phyloP scores from a whole-genome alignment of 2,113 vertebrate genomes.

The Deroptyus accipitrinus region DNA sequence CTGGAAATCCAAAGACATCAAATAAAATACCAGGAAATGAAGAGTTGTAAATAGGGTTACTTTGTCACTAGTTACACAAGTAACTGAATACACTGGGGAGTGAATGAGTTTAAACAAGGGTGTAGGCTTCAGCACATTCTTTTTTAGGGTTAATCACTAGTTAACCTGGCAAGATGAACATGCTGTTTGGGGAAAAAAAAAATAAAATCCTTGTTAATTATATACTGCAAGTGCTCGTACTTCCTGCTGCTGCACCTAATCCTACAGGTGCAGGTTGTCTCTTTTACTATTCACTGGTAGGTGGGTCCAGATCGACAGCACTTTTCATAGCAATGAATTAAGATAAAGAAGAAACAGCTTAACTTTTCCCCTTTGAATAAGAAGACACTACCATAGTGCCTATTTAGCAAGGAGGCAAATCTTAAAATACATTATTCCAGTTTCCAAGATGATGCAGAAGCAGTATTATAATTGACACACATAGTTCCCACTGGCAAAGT shows the following conservation, averaged over 20 bases:
- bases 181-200: conserved; percentile 63
- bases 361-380: conserved; percentile 60
- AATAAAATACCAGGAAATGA: conserved; percentile 62
- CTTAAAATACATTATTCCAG: conserved; percentile 32
- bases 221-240: conserved; percentile 72
- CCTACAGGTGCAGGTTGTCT: conserved; percentile 81
- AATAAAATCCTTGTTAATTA: conserved; percentile 84
- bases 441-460: conserved; percentile 35
- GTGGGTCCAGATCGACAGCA: conserved; percentile 51
- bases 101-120: conserved; percentile 68
- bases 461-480: not conserved
- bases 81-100: conserved; percentile 62
- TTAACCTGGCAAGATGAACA: conserved; percentile 81
- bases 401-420: conserved; percentile 28
- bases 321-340: conserved; percentile 67
- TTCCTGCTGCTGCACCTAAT: conserved; percentile 84
- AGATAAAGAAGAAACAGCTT: conserved; percentile 69
- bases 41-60: conserved; percentile 60
- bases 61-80: conserved; percentile 56
- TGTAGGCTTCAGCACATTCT: conserved; percentile 71
- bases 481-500: not conserved
- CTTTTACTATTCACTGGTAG: conserved; percentile 66
- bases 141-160: conserved; percentile 83
- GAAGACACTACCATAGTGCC: conserved; percentile 32
- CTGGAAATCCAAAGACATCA: conserved; percentile 60